Percentiles rank a stretch among this genome's conserved stretches.
Conservation (phyloP, 2,113 vertebrate genomes). For the Paedocypris sp. region DNA sequence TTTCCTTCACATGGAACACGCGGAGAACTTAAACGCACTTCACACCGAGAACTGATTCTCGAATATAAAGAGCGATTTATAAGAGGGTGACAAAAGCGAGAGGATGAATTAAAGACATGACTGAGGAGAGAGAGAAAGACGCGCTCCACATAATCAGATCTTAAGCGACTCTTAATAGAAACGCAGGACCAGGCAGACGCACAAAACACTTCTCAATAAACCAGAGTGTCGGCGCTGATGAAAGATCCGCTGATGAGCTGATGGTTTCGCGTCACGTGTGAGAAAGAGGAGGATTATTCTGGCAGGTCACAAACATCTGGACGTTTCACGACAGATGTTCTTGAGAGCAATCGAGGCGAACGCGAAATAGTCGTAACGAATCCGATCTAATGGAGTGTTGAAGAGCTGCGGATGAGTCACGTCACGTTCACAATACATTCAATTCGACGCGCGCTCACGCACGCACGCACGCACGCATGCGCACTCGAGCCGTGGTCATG, state of each 20-base stretch:
- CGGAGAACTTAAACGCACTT: background rate
- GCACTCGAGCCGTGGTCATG: background rate
- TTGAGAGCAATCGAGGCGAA: slow-evolving; percentile 17
- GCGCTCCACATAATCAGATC: slow-evolving; percentile 5
- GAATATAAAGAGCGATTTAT: background rate
- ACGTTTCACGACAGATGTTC: slow-evolving; percentile 18
- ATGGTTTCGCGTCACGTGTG: slow-evolving; percentile 5
- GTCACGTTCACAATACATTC: slow-evolving; percentile 13
- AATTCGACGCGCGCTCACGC: background rate
- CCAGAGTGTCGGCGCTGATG: slow-evolving; percentile 7
- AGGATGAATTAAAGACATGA: slow-evolving; percentile 4
- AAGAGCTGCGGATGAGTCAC: slow-evolving; percentile 31
- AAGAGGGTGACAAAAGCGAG: background rate
- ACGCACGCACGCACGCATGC: background rate
- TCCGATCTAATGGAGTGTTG: slow-evolving; percentile 20
- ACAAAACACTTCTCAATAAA: slow-evolving; percentile 13
- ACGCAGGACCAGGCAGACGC: slow-evolving; percentile 10
- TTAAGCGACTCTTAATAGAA: slow-evolving; percentile 11
- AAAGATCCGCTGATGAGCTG: slow-evolving; percentile 14
- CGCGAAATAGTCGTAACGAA: slow-evolving; percentile 9
- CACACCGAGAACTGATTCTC: background rate
- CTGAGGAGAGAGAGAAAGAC: background rate
- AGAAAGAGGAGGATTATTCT: slow-evolving; percentile 4
- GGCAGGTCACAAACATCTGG: slow-evolving; percentile 7
- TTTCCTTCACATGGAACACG: background rate